Conservation (phyloP, 2,113 vertebrate genomes). For the Oxygymnocypris stewartii region DNA sequence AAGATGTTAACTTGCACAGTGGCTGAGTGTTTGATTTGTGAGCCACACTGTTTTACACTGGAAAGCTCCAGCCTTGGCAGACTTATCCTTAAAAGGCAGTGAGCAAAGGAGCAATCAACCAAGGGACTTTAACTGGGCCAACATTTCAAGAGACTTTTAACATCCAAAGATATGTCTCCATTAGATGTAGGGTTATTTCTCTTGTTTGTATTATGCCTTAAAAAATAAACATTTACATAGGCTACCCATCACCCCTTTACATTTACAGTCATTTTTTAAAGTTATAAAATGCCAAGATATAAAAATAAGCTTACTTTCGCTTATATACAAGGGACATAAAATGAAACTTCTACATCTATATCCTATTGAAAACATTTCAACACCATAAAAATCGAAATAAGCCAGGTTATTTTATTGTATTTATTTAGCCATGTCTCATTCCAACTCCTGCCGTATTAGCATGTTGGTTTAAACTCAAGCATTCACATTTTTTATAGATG, state of each 20-base stretch:
- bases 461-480: neutral
- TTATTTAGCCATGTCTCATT: neutral
- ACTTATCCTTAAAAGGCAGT: conserved; percentile 81
- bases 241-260: neutral
- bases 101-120: conserved; percentile 73
- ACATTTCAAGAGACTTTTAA: conserved; percentile 62
- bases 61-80: conserved; percentile 64
- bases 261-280: neutral
- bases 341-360: neutral
- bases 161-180: neutral
- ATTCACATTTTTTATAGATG: neutral
- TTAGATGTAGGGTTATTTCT: neutral
- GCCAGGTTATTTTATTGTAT: neutral
- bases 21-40: conserved; percentile 74
- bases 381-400: neutral
- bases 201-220: neutral
- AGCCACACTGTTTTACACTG: conserved; percentile 67
- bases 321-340: neutral
- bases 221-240: neutral
- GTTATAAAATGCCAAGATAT: neutral
- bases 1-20: conserved; percentile 58
- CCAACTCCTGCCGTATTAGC: neutral
- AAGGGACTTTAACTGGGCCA: conserved; percentile 70
- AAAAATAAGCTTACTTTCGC: neutral
- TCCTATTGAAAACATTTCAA: neutral